Evolutionary conservation across 2,888 invertebrate genomes (phyloP), one percentile per base, ranked within the genome.

Genomic region (Drosophila austrosaltans): DNA sequence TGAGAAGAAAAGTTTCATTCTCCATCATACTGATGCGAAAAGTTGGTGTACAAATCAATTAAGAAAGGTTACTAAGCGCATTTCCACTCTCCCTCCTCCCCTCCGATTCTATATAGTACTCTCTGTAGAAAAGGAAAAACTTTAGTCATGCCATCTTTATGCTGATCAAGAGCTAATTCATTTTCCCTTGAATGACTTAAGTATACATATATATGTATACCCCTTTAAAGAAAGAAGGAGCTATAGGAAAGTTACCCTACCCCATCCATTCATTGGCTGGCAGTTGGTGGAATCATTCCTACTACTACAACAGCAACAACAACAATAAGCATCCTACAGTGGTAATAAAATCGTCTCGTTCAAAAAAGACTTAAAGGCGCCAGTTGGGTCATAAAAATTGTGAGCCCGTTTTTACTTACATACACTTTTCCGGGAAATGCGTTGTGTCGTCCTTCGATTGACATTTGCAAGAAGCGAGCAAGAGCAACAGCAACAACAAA

Each of bases 311-410:
- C 44, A 22, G 22, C 22, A 8, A 2, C 36, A 2, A 36, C 40
- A 16, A 16, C 16, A 16, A 16, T 16, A 16, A 16, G 16, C 16
- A 16, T 36, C 0, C 36, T 40, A 40, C 40, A 40, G n/a, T 48
- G 48, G 48, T 25, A 48, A 48, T 48, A 48, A 48, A 48, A 48
- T 48, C 48, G 48, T 48, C 48, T 48, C 48, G 48, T 48, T 48
- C 48, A 48, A 48, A 48, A 48, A 48, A 48, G 48, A 48, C 48
- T 48, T 48, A 48, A 48, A 48, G 81, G 81, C 81, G 81, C 81
- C 81, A 81, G 81, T 70, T 69, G 69, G 68, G 79, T 79, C 84
- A 66, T 81, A 81, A 81, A 81, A 84, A 63, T 57, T 36, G 57
- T 57, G 57, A 57, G 57, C 57, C 56, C 39, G 36, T 57, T 57